These are phyloP conservation scores for Diploptera punctata DNA, from an alignment of 2,888 invertebrate genomes.

Conservation along the genomic window DNA sequence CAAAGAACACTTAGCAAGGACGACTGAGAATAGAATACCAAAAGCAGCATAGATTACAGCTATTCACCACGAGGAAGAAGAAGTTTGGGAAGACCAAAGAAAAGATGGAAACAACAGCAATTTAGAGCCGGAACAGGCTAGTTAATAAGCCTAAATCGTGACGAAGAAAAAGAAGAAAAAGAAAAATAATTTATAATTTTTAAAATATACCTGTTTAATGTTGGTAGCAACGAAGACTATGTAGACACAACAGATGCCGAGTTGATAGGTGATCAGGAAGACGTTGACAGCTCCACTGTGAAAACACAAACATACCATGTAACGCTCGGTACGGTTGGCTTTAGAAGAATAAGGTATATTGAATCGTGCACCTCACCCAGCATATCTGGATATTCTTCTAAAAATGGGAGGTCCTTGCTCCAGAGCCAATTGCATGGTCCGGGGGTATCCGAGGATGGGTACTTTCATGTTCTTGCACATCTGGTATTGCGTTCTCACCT, in stretches of 20 bases:
- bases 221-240: constrained; percentile 79
- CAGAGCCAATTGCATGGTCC: constrained; percentile 81
- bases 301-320: constrained; percentile 43
- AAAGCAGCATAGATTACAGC: too few relatives aligned
- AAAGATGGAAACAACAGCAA: too few relatives aligned
- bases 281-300: constrained; percentile 65
- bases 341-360: neutral
- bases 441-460: constrained; percentile 83
- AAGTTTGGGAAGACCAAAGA: too few relatives aligned
- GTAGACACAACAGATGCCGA: constrained; percentile 90
- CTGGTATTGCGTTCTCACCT: constrained; percentile 64
- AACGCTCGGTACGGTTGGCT: too few relatives aligned
- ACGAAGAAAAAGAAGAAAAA: too few relatives aligned
- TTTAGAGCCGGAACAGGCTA: too few relatives aligned
- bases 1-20: too few relatives aligned
- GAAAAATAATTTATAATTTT: too few relatives aligned
- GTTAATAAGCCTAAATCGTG: too few relatives aligned
- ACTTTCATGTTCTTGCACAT: constrained; percentile 70
- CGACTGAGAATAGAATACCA: too few relatives aligned
- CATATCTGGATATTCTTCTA: constrained; percentile 64
- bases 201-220: constrained; percentile 67
- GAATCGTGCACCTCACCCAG: constrained; percentile 56
- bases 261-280: constrained; percentile 80
- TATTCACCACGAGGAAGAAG: too few relatives aligned
- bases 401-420: constrained; percentile 73